Percentiles rank a stretch among this genome's conserved stretches.
phyloP scores from a whole-genome alignment of 2,113 vertebrate species.

The Chloebia gouldiae region DNA sequence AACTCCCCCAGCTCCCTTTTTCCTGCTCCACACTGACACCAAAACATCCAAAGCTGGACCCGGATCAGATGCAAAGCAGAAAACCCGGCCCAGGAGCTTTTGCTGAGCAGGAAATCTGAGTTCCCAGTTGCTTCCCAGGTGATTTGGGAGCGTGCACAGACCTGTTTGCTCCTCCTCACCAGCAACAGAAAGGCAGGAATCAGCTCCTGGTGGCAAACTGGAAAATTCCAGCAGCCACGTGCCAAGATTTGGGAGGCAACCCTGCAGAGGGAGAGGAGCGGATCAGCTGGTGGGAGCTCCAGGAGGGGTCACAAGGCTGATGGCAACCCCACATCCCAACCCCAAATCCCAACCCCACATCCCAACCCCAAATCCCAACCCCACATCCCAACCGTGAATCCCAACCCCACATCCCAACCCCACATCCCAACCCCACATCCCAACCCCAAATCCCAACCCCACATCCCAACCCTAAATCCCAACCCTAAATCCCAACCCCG shows the following conservation, averaged over 20 bases:
- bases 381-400: neutral
- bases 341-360: neutral
- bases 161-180: conserved; percentile 34
- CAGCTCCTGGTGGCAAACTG: neutral
- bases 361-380: neutral
- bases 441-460: neutral
- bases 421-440: neutral
- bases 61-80: neutral
- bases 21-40: neutral
- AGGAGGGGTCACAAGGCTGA: neutral
- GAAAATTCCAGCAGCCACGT: conserved; percentile 5
- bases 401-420: neutral
- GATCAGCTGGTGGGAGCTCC: neutral
- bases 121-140: neutral
- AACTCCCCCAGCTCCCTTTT: neutral
- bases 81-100: neutral
- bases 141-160: conserved; percentile 40
- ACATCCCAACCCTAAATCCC: neutral
- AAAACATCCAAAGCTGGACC: neutral
- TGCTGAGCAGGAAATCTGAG: neutral
- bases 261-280: rapidly evolving
- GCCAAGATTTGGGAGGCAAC: neutral
- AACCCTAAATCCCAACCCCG: neutral
- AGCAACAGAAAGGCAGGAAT: neutral
- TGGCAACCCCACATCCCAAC: neutral